Percentiles rank a stretch among this genome's conserved stretches.
These are phyloP conservation scores for Myripristis jacobus DNA, from an alignment of 2,797 vertebrate genomes.

Conservation along the genomic window DNA sequence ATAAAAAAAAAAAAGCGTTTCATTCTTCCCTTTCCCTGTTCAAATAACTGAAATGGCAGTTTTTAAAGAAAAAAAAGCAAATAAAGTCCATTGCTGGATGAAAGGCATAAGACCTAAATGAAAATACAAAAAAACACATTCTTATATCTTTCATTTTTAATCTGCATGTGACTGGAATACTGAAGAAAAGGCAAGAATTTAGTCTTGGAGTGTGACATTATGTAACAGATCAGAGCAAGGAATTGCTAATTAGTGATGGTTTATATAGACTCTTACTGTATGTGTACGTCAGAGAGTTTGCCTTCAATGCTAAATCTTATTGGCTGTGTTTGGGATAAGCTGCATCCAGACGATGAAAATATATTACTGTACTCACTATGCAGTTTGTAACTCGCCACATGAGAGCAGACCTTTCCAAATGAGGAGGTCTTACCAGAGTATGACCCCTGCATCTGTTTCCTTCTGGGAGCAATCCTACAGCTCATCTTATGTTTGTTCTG, in stretches of 20 bases:
- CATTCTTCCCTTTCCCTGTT: neutral
- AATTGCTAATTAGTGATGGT: too few relatives aligned
- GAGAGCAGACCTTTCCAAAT: neutral
- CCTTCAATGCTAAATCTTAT: neutral
- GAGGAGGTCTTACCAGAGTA: neutral
- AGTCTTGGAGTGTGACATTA: neutral
- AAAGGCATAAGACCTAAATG: neutral
- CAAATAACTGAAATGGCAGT: slow-evolving; percentile 2
- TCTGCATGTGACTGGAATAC: slow-evolving; percentile 26
- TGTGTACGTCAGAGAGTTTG: too few relatives aligned
- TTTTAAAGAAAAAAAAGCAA: slow-evolving; percentile 30
- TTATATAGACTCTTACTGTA: too few relatives aligned
- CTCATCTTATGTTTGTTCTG: neutral
- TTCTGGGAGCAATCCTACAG: neutral
- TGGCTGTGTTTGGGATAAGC: neutral
- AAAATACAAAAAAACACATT: slow-evolving; percentile 4
- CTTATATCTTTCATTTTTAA: slow-evolving; percentile 21
- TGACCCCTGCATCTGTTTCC: neutral
- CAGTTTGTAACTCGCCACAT: neutral
- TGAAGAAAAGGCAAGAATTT: neutral
- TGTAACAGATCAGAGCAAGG: neutral
- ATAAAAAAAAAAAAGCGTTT: neutral
- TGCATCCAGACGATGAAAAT: neutral
- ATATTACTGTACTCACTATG: neutral
- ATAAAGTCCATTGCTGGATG: slow-evolving; percentile 23